phyloP scores from a whole-genome alignment of 2,113 vertebrate genomes.

The Syrmaticus mikado region DNA sequence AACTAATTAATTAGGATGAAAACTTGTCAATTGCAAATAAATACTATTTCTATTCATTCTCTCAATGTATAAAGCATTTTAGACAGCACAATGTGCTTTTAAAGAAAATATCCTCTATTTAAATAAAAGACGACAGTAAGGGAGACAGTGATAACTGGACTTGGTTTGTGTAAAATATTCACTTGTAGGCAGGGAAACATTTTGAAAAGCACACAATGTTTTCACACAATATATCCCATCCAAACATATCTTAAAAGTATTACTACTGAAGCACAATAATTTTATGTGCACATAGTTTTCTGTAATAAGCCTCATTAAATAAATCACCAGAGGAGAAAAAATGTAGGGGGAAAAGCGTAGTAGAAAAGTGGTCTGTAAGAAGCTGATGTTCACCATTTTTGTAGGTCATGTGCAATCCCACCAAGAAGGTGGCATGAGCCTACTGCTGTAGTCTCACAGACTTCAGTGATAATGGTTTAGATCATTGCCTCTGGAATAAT shows the following conservation, averaged over 20 bases:
- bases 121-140: neutral
- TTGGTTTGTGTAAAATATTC: neutral
- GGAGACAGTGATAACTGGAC: neutral
- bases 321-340: neutral
- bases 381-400: neutral
- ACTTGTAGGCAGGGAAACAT: neutral
- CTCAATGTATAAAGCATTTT: neutral
- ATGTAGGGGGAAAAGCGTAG: accelerated
- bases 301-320: neutral
- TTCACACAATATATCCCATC: neutral
- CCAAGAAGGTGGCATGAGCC: neutral
- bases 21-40: neutral
- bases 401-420: neutral
- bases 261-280: neutral
- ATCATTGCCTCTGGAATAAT: neutral
- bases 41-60: neutral
- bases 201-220: neutral
- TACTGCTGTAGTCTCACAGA: neutral
- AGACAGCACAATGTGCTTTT: neutral
- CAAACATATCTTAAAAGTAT: neutral
- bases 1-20: neutral
- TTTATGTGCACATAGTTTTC: neutral
- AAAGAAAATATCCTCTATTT: neutral
- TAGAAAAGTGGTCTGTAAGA: neutral
- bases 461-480: neutral